Conservation (phyloP, 2,797 vertebrate species). For the Sparidentex hasta region DNA sequence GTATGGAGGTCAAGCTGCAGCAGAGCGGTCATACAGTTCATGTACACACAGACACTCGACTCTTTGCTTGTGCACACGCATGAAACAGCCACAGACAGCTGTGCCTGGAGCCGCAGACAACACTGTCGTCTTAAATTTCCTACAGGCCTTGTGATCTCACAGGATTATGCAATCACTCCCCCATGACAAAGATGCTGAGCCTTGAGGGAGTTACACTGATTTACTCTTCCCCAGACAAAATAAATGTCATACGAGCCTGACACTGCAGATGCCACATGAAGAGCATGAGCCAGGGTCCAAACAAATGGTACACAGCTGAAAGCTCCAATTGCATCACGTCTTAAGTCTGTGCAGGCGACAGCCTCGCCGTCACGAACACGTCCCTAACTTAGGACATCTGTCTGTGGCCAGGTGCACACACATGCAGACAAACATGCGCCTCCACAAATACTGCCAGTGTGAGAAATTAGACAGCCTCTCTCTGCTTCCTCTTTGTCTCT, state of each 20-base stretch:
- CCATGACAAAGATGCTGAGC: slow-evolving; percentile 77
- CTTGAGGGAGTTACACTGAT: slow-evolving; percentile 69
- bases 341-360: slow-evolving; percentile 33
- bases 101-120: slow-evolving; percentile 71
- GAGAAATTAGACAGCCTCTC: slow-evolving; percentile 67
- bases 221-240: slow-evolving; percentile 73
- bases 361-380: slow-evolving; percentile 43
- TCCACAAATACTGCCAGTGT: slow-evolving; percentile 55
- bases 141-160: slow-evolving; percentile 80
- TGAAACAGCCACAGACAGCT: slow-evolving; percentile 71
- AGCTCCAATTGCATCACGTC: slow-evolving; percentile 32
- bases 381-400: slow-evolving; percentile 41
- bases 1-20: slow-evolving; percentile 20
- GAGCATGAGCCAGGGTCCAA: slow-evolving; percentile 55
- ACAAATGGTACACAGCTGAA: slow-evolving; percentile 50
- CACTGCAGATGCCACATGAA: slow-evolving; percentile 60
- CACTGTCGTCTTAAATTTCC: slow-evolving; percentile 77
- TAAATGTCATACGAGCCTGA: slow-evolving; percentile 70
- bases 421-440: slow-evolving; percentile 59
- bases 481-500: slow-evolving; percentile 78
- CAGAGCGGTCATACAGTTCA: slow-evolving; percentile 43
- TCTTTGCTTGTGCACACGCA: slow-evolving; percentile 59
- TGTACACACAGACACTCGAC: slow-evolving; percentile 9
- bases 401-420: slow-evolving; percentile 52
- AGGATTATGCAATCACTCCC: slow-evolving; percentile 81